phyloP scores from a whole-genome alignment of 2,797 vertebrate genomes.

The Pseudotriccus pelzelni region DNA sequence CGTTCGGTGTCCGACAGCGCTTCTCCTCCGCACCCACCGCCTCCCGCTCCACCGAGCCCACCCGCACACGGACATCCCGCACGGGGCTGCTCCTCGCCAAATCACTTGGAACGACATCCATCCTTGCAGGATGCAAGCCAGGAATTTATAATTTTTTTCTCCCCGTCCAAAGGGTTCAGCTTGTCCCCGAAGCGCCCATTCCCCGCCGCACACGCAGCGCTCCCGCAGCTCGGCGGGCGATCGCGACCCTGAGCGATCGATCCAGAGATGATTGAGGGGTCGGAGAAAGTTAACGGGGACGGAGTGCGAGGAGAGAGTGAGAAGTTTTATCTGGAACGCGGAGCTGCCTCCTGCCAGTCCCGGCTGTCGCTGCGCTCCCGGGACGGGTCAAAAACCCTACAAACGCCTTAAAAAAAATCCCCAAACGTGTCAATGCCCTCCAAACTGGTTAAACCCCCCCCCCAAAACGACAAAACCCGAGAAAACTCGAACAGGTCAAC shows the following conservation, averaged over 20 bases:
- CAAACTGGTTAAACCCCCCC: neutral
- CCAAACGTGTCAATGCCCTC: neutral
- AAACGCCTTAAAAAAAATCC: neutral
- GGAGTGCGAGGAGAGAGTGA: accelerated
- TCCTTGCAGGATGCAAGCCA: neutral
- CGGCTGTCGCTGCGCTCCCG: neutral
- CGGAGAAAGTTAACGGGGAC: neutral
- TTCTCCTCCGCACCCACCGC: neutral
- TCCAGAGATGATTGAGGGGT: neutral
- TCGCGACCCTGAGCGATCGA: neutral
- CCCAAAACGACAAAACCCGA: neutral
- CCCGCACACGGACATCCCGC: neutral
- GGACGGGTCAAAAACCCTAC: neutral
- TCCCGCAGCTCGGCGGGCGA: neutral
- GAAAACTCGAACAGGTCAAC: accelerated
- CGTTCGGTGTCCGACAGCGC: neutral
- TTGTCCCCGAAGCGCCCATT: neutral
- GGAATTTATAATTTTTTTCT: accelerated
- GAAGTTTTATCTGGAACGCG: neutral
- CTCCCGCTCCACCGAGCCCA: neutral
- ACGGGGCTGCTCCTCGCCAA: neutral
- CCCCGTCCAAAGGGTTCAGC: neutral
- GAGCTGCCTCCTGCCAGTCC: neutral
- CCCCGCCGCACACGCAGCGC: accelerated
- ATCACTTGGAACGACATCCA: accelerated